Evolutionary conservation across 2,113 vertebrate species (phyloP), one percentile per base, ranked within the genome.

Genomic region (Hirundichthys speculiger): DNA sequence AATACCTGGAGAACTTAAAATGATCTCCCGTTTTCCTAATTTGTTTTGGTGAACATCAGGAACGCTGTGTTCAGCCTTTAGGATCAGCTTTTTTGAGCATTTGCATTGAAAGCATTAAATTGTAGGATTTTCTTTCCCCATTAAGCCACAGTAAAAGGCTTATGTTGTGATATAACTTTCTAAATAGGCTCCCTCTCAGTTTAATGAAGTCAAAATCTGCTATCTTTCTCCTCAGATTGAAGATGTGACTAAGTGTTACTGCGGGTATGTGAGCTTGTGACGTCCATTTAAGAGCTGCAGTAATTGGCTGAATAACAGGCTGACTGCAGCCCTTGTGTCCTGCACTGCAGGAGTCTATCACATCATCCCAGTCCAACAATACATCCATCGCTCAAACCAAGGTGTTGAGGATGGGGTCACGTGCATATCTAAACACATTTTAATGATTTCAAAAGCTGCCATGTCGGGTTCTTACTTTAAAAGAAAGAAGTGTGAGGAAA

Each of bases 301-400:
- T 88, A 86, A 88, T 87, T 90, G 84, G 83, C 72, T 58, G 69
- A 87, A 82, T 65, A 84, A 81, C 77, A 75, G 77, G 25, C 68
- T 27, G 81, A 79, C 69, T 75, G 53, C 47, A 22, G 4, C 11
- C 11, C 25, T 53, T 2, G 42, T 19, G 62, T 80, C 52, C 53
- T 12, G 7, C 78, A 48, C 64, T 53, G 47, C 66, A 43, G 68
- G 71, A 67, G 70, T 59, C 42, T 56, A 50, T 82, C 59, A 67
- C 57, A 71, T 62, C 53, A 10, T 59, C 67, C 69, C 65, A 65
- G 7, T 75, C 55, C 19, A 9, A 54, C 12, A 34, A 42, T 71
- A 53, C 52, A 77, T 72, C 69, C 47, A 52, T 64, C 13, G 10
- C 58, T 75, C 67, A 48, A 15, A 68, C 42, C 50, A 62, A 66